These are phyloP conservation scores for Tachycineta bicolor DNA, from an alignment of 2,113 vertebrate species.

Conservation along the genomic window DNA sequence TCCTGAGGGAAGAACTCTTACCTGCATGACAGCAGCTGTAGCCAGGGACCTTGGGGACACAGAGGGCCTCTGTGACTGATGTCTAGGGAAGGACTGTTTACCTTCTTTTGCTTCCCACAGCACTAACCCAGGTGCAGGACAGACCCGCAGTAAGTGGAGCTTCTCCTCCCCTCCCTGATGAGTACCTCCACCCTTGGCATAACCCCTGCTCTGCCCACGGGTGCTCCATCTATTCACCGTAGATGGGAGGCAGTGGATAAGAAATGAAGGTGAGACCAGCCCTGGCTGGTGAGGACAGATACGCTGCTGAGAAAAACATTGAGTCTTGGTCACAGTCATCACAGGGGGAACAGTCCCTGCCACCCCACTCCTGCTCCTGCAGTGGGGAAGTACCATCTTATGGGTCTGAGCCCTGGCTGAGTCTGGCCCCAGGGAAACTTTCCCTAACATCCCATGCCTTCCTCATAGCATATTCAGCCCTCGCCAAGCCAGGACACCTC, in stretches of 20 bases:
- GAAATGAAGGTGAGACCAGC: too few species aligned
- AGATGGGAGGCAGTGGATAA: rapidly evolving
- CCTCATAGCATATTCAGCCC: not conserved
- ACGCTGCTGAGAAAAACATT: not conserved
- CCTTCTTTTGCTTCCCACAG: not conserved
- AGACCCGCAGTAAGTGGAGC: not conserved
- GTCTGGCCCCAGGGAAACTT: too few species aligned
- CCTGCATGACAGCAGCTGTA: not conserved
- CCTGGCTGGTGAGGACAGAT: not conserved
- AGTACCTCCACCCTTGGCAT: not conserved
- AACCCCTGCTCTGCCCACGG: not conserved
- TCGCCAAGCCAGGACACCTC: not conserved
- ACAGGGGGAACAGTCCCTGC: rapidly evolving
- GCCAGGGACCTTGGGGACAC: not conserved
- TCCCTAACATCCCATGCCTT: not conserved
- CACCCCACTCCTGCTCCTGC: not conserved
- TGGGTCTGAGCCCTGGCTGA: not conserved
- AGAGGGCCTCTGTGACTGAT: not conserved
- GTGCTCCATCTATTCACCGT: not conserved
- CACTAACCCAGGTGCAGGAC: not conserved
- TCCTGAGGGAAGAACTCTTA: rapidly evolving
- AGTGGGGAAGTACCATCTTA: rapidly evolving
- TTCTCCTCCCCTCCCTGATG: not conserved
- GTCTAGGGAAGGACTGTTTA: not conserved
- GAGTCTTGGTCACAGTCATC: not conserved